phyloP scores from a whole-genome alignment of 2,888 invertebrate species.

The Oscheius onirici region DNA sequence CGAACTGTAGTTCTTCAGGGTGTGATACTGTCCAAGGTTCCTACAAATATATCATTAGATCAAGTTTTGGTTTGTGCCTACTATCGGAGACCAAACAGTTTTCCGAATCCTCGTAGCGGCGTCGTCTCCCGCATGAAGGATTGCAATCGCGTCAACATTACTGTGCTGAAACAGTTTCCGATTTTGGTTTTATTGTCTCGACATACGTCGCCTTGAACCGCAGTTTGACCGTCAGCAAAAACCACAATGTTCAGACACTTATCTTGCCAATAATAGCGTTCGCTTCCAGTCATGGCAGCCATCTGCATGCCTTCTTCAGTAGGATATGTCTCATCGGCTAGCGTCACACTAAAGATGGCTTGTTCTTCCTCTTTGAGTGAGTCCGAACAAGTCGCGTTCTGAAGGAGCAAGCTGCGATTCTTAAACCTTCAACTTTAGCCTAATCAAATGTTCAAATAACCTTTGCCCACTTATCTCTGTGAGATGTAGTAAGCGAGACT shows the following conservation, averaged over 20 bases:
- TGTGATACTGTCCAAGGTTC: slow-evolving; percentile 34
- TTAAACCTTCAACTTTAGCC: not conserved
- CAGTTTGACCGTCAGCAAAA: slow-evolving; percentile 58
- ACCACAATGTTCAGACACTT: slow-evolving; percentile 74
- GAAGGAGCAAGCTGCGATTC: not conserved
- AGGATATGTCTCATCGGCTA: slow-evolving; percentile 65
- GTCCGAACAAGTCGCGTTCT: not conserved
- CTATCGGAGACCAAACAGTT: slow-evolving; percentile 48
- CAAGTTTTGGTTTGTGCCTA: not conserved
- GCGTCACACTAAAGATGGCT: slow-evolving; percentile 45
- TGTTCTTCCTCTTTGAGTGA: slow-evolving; percentile 43
- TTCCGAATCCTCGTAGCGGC: slow-evolving; percentile 45
- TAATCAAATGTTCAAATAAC: slow-evolving; percentile 22
- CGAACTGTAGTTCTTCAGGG: slow-evolving; percentile 74
- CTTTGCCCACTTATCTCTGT: slow-evolving; percentile 53
- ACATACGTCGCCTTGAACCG: slow-evolving; percentile 76
- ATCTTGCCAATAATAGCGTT: slow-evolving; percentile 77
- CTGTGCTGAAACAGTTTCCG: slow-evolving; percentile 54
- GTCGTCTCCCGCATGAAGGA: slow-evolving; percentile 54
- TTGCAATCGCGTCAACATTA: slow-evolving; percentile 60
- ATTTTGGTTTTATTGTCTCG: not conserved
- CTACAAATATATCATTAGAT: not conserved
- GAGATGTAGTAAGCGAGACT: slow-evolving; percentile 44
- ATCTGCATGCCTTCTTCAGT: slow-evolving; percentile 64
- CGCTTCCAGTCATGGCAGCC: slow-evolving; percentile 75